Evolutionary conservation across 1,140 invertebrate species (phyloP), one percentile per base, ranked within the genome.

Genomic region (Ceratitis capitata): DNA sequence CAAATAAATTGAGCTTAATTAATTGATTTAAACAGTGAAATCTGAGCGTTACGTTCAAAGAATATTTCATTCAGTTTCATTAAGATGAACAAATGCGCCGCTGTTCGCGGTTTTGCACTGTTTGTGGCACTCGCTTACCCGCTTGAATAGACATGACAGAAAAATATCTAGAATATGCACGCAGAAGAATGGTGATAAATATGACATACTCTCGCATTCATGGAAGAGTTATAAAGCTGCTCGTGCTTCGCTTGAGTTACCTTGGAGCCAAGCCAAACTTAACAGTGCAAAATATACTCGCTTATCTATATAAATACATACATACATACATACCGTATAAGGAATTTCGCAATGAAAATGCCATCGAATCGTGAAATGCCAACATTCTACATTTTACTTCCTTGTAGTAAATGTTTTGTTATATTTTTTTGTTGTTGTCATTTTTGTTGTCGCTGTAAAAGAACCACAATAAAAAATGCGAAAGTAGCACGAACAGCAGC

Each of bases 301-400:
- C n/a, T n/a, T n/a, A n/a, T n/a, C n/a, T n/a, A 42, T 47, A 84
- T 58, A 16, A 61, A 14, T 42, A 42, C 14, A 64, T n/a, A 53
- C 29, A n/a, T n/a, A n/a, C n/a, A n/a, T n/a, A n/a, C n/a, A 6
- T 26, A 84, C 42, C 64, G 16, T 26, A 82, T 49, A 51, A 35
- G 23, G 56, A 74, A 51, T 74, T 39, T 69, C 49, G 26, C 84
- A 39, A 85, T 51, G 14, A 39, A 83, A 83, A 85, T 83, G 78
- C 78, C 82, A 83, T 58, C 14, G 82, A 83, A 82, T 51, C 85
- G 69, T 83, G 82, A 85, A 85, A 86, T 86, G 85, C 45, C 82
- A 74, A 53, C 61, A 82, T 47, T 78, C 23, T 74, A 39, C 39
- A 45, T 42, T 74, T 78, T 78, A 78, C 39, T 78, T 84, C 56